Base-by-base conservation (phyloP, 1,140 invertebrate species). In the Drosophila triauraria region DNA sequence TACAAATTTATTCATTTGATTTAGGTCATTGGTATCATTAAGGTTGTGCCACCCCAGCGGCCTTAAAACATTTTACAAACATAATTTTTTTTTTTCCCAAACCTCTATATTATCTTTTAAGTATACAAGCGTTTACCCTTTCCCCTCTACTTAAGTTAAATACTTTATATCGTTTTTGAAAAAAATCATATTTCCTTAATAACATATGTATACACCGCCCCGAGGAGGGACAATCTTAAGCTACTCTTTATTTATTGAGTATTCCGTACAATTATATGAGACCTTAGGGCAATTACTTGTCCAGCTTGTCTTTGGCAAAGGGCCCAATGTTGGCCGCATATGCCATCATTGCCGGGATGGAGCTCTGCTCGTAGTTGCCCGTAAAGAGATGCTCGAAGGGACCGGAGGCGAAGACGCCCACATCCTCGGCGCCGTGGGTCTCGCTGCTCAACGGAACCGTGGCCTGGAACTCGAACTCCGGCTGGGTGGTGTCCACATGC, bases 351-450 rank as follows among this genome's bases (percentile, higher is more conserved):
- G 95, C 94, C 0, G 95, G 95, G 17, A 96, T 94, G 3, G 93
- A 91, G 58, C 93, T 94, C 78, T 96, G 95, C 57, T 96, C 95
- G 67, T 94, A 95, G 65, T 94, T 95, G 27, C 95, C 94, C 0
- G 94, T 94, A 80, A 96, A 95, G 0, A 95, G 93, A 74, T 96
- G 95, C 60, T 95, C 93, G 91, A 94, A 94, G 1, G 95, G 95
- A 20, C 95, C 95, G 0, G 80, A 88, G 0, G 95, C 94, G 82
- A 94, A 96, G 4, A 96, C 95, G 0, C 93, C 94, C 0, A 96
- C 95, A 90, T 96, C 96, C 56, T 96, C 95, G 2, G 95, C 96
- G 10, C 95, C 95, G 79, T 96, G 96, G 0, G 95, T 96, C 78
- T 96, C 95, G 0, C 91, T 93, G 0, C 82, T 75, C 46, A 95